phyloP scores from a whole-genome alignment of 2,113 vertebrate species.

The Prionailurus bengalensis region DNA sequence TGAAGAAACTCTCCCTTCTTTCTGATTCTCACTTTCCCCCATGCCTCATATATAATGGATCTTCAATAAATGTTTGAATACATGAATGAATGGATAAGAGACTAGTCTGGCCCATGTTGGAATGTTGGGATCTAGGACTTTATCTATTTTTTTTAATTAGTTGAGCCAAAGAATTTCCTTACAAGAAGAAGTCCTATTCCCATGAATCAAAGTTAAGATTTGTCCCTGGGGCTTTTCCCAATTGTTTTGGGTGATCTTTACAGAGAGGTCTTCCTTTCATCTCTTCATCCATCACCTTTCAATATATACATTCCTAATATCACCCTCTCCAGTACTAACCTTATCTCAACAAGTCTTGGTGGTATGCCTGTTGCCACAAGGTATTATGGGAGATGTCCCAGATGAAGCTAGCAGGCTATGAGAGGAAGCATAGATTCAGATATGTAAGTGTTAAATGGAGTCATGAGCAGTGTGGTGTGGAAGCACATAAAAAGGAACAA shows the following conservation, averaged over 20 bases:
- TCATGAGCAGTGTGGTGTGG: neutral
- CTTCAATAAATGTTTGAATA: neutral
- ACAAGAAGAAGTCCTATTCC: neutral
- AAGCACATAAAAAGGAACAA: neutral
- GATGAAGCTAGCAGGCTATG: neutral
- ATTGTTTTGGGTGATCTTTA: neutral
- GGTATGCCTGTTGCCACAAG: neutral
- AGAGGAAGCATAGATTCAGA: neutral
- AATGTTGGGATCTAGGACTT: neutral
- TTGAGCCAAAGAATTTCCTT: constrained; percentile 16
- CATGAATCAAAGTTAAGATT: neutral
- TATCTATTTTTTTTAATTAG: neutral
- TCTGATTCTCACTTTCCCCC: neutral
- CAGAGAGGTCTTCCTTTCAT: neutral
- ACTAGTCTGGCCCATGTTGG: neutral
- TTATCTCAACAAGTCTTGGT: neutral
- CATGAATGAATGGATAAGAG: neutral
- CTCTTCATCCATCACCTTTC: neutral
- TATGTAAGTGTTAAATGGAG: neutral
- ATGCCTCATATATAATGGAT: neutral
- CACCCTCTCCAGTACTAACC: neutral
- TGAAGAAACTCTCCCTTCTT: neutral
- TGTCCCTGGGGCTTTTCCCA: neutral
- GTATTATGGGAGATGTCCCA: neutral
- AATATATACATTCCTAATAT: neutral